A percentile compares a stretch with the other conserved stretches of the same genome.
These are phyloP conservation scores for Tinamus major DNA, from an alignment of 2,797 vertebrate genomes.

Conservation along the genomic window DNA sequence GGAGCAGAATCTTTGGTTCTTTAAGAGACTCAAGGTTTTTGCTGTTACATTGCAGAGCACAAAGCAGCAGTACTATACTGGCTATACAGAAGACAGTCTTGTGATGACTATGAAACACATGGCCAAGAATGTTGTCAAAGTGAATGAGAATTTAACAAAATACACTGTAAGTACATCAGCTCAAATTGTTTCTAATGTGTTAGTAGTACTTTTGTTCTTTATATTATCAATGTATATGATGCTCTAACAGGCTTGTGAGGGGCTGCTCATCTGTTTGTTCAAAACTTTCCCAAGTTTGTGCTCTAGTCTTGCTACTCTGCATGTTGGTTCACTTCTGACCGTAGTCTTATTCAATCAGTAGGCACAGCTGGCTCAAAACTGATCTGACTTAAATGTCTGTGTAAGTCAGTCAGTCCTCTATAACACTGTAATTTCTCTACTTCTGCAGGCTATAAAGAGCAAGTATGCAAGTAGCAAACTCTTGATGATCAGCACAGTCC, in stretches of 20 bases:
- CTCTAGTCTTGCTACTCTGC: background rate
- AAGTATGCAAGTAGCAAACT: conserved; percentile 91
- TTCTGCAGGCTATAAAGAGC: conserved; percentile 87
- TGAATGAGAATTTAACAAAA: conserved; percentile 78
- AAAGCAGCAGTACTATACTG: conserved; percentile 81
- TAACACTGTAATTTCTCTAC: background rate
- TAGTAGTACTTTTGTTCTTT: background rate
- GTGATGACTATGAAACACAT: conserved; percentile 79
- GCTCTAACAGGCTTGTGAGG: background rate
- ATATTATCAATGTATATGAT: background rate
- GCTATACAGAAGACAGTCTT: conserved; percentile 77
- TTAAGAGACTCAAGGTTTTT: background rate
- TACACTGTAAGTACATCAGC: conserved; percentile 75
- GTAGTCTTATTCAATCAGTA: background rate
- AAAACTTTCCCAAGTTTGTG: background rate
- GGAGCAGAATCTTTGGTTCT: background rate
- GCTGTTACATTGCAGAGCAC: conserved; percentile 44
- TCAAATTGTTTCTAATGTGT: background rate
- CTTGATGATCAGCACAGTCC: conserved; percentile 87
- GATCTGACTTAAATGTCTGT: background rate
- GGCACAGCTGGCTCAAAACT: background rate
- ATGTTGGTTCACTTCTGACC: background rate
- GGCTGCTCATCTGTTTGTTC: background rate
- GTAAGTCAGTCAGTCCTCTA: background rate
- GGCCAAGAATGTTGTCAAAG: conserved; percentile 82